Conservation (phyloP, 2,888 invertebrate species). For the Hipparchia semele region DNA sequence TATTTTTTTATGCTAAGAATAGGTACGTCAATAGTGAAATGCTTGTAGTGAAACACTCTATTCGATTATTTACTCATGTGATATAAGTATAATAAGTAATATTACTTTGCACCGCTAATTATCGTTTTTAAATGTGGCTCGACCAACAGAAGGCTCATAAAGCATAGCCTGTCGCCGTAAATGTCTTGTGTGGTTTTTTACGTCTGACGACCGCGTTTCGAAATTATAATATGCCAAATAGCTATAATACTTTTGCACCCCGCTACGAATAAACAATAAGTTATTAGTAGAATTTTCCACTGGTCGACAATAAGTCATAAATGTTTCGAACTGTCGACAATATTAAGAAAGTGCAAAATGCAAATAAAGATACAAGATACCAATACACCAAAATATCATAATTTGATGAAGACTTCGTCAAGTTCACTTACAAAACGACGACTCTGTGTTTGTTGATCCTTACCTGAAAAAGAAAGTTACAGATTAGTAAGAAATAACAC, state of each 20-base stretch:
- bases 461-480: slow-evolving; percentile 32
- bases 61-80: background rate
- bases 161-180: slow-evolving; percentile 73
- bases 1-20: no score
- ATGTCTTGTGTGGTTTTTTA: slow-evolving; percentile 77
- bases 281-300: background rate
- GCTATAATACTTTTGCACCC: slow-evolving; percentile 57
- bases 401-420: background rate
- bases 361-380: slow-evolving; percentile 49
- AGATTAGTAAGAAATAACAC: background rate
- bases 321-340: background rate
- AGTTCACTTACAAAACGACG: slow-evolving; percentile 13
- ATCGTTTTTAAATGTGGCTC: slow-evolving; percentile 63
- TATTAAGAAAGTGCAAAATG: background rate
- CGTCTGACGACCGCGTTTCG: slow-evolving; percentile 61
- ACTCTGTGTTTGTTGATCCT: slow-evolving; percentile 6
- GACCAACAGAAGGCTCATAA: slow-evolving; percentile 63
- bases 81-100: background rate
- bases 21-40: no score
- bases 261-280: no score
- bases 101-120: slow-evolving; percentile 52
- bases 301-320: background rate
- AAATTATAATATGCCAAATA: slow-evolving; percentile 72
- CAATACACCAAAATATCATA: slow-evolving; percentile 55
- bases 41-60: no score